phyloP scores from a whole-genome alignment of 2,888 invertebrate species.

The Cataglyphis rosenhaueri region DNA sequence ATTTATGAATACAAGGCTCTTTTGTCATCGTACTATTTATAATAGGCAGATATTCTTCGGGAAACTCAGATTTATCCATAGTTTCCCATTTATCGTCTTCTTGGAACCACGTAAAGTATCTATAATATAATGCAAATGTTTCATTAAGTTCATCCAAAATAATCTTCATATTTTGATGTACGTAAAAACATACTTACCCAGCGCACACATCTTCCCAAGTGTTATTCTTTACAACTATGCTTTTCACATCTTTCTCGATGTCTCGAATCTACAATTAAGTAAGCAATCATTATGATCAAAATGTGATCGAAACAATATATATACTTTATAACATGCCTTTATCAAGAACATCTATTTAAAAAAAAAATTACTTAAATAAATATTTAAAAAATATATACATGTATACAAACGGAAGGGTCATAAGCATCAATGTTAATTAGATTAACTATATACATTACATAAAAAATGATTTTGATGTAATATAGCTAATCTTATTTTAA shows the following conservation, averaged over 20 bases:
- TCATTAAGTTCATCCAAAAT: constrained; percentile 20
- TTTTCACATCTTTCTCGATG: constrained; percentile 78
- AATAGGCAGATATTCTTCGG: constrained; percentile 67
- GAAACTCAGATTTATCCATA: constrained; percentile 65
- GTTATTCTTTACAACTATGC: constrained; percentile 75
- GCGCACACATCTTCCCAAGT: constrained; percentile 84
- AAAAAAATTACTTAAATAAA: too few relatives aligned
- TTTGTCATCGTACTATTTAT: constrained; percentile 74
- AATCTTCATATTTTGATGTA: not conserved
- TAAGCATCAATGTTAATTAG: not conserved
- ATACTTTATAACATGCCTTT: not conserved
- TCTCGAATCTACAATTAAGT: constrained; percentile 77
- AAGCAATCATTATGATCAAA: not conserved
- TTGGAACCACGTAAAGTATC: constrained; percentile 82
- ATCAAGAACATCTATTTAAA: not conserved
- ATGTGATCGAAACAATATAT: not conserved
- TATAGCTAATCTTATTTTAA: not conserved
- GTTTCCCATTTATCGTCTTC: constrained; percentile 63
- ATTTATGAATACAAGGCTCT: constrained; percentile 82
- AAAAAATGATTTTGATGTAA: not conserved
- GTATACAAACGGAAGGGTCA: not conserved
- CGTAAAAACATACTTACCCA: constrained; percentile 75
- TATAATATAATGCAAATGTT: constrained; percentile 54
- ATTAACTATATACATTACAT: not conserved
- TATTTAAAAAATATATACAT: not conserved